These are phyloP conservation scores for Adineta ricciae DNA, from an alignment of 2,888 invertebrate genomes.

Conservation along the genomic window DNA sequence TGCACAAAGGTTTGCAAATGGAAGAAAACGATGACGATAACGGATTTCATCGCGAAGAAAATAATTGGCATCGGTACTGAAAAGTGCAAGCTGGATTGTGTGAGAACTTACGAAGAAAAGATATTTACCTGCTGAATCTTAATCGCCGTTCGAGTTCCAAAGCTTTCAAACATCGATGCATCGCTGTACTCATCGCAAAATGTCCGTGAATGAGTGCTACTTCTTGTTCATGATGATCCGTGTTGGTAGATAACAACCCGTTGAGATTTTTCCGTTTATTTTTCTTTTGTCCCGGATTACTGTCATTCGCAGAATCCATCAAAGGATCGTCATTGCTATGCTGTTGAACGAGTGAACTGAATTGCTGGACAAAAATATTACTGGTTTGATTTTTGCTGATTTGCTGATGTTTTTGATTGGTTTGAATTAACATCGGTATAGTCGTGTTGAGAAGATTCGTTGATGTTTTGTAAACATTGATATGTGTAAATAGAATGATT, in stretches of 20 bases:
- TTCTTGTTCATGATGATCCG: not conserved
- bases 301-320: not conserved
- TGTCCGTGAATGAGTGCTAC: not conserved
- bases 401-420: not conserved
- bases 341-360: not conserved
- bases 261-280: not conserved
- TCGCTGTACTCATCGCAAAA: not conserved
- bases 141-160: not conserved
- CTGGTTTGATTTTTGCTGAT: not conserved
- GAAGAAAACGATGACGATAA: conserved; percentile 26
- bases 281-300: not conserved
- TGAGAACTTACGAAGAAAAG: no score
- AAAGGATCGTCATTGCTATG: not conserved
- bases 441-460: not conserved
- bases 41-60: conserved; percentile 31
- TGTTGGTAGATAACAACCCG: not conserved
- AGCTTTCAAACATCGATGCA: conserved; percentile 8
- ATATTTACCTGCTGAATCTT: not conserved
- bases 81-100: no score
- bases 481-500: conserved; percentile 33
- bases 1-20: conserved; percentile 25
- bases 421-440: not conserved
- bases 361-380: not conserved
- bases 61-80: not conserved
- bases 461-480: conserved; percentile 22